Base-by-base conservation (phyloP, 2,113 vertebrate genomes). In the Erpornis zantholeuca region DNA sequence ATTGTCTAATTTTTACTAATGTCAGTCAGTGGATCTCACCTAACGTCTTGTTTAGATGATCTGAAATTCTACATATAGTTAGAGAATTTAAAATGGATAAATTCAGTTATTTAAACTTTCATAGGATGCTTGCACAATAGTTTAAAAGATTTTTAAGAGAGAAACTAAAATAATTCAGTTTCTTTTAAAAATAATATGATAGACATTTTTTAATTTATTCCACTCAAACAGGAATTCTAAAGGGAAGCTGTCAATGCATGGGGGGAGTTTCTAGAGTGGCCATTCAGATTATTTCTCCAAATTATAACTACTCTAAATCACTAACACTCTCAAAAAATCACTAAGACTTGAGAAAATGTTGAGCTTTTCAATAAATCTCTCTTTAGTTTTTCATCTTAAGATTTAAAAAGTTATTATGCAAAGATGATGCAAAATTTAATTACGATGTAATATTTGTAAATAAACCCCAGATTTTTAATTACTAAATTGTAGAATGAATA, bases 381-480 rank as follows among this genome's bases (percentile, higher is more conserved):
- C 12, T 68, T 54, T 13, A 16, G 3, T 7, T 68, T 82, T 78
- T 59, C 16, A 50, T n/a, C 7, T 64, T 38, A 47, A 13, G 6
- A 68, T 31, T 45, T 7, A 12, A 29, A 53, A 72, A 60, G 3
- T 14, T 24, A 40, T 18, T 79, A 31, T 31, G 31, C 23, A 75
- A 69, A 44, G 9, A 33, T 22, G 27, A 84, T 42, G 29, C 0
- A 91, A 52, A 52, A 57, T 61, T 29, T 82, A 21, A 36, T 36
- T 16, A 44, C 31, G 6, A 61, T 45, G 6, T 42, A 69, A 31
- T n/a, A 31, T 60, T 56, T 50, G 17, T 7, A 78, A 77, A 72
- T 38, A 53, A 70, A 78, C 0, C 6, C 10, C 0, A 1, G 2
- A n/a, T 86, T 84, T 63, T 84, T 56, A 88, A 18, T 45, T 1